Evolutionary conservation across 1,140 invertebrate genomes (phyloP), one percentile per base, ranked within the genome.

Genomic region (Samia ricini): DNA sequence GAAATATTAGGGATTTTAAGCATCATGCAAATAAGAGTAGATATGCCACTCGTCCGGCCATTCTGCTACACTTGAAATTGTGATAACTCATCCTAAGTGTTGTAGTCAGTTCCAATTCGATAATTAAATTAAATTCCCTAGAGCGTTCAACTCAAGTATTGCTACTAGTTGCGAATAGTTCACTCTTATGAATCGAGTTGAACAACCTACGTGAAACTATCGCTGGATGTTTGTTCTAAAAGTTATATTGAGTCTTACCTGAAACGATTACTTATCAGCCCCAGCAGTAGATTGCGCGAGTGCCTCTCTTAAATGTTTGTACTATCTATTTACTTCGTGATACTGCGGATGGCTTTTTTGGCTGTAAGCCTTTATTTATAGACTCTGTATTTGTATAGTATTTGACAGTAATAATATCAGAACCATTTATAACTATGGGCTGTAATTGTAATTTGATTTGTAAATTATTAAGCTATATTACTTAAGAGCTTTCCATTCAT

Each of bases 121-220:
- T 51, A 51, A 51, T 22, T 51, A 51, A 51, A 51, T 51, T 19
- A 51, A 51, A 51, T 19, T 51, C 50, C 21, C 50, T 18, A 4
- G 33, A 12, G 33, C 7, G n/a, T 42, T 42, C 33, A 42, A 42
- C 33, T 42, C 10, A 42, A 42, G 33, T 42, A 42, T 42, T 42
- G n/a, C 33, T 42, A 42, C 10, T 42, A n/a, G n/a, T n/a, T n/a
- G n/a, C 12, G 33, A 42, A 42, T 42, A 42, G 33, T 42, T 42
- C 12, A 4, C 33, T 42, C 33, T 42, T 10, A 15, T 42, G 33
- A 15, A 42, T 42, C 12, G 15, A 42, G 33, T 42, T 42, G 8
- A 42, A 42, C 33, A 3, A 4, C 33, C 33, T 42, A 15, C 33
- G 33, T 12, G 33, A 26, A 12, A 42, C 33, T 42, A 42, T 42